Conservation (phyloP, 2,888 invertebrate species). For the Thera obeliscata region DNA sequence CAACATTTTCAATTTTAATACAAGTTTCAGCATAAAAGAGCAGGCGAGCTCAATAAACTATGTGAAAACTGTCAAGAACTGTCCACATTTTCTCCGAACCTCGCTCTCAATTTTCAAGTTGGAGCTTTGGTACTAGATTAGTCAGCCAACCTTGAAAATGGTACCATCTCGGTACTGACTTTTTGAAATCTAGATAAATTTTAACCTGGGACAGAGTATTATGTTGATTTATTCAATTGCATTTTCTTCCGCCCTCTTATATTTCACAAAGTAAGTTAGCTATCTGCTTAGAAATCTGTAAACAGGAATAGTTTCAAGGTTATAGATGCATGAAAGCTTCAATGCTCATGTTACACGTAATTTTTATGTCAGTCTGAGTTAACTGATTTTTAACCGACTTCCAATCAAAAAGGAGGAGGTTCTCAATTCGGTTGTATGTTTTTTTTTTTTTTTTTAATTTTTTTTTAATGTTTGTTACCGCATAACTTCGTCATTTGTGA, state of each 20-base stretch:
- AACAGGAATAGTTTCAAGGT: constrained; percentile 5
- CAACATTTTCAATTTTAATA: not conserved
- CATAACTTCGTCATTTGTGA: too few species aligned
- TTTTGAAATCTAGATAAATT: constrained; percentile 12
- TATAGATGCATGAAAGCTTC: not conserved
- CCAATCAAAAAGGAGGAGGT: too few species aligned
- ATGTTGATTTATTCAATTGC: constrained; percentile 18
- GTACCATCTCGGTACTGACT: constrained; percentile 22
- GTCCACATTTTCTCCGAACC: not conserved
- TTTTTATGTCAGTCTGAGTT: not conserved
- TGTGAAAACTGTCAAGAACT: constrained; percentile 1
- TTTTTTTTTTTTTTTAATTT: too few species aligned
- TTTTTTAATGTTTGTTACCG: too few species aligned
- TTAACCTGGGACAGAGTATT: not conserved
- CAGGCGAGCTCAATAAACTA: constrained; percentile 8
- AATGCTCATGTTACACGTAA: not conserved
- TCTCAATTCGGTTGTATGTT: too few species aligned
- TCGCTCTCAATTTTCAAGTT: not conserved
- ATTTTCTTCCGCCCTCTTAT: constrained; percentile 9
- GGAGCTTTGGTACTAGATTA: not conserved
- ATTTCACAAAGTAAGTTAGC: not conserved
- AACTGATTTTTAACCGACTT: too few species aligned
- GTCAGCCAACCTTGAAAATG: constrained; percentile 10
- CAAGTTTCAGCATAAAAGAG: not conserved
- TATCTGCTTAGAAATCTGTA: constrained; percentile 3